A percentile compares a stretch with the other conserved stretches of the same genome.
phyloP scores from a whole-genome alignment of 2,113 vertebrate species.

The Artemisiospiza belli region DNA sequence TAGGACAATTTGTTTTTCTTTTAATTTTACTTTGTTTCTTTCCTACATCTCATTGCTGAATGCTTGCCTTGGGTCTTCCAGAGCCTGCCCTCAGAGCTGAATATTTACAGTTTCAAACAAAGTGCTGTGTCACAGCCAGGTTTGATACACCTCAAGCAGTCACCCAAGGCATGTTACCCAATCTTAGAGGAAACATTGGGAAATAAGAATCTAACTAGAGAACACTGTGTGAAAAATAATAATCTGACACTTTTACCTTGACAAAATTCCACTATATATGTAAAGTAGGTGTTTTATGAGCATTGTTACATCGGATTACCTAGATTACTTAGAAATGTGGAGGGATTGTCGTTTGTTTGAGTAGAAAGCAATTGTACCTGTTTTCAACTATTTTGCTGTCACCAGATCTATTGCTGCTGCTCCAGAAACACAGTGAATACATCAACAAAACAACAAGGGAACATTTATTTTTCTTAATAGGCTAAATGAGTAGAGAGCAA shows the following conservation, averaged over 20 bases:
- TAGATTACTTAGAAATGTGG: not conserved
- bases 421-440: constrained; percentile 21
- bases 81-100: not conserved
- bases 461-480: not conserved
- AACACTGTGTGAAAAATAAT: not conserved
- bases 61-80: not conserved
- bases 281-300: not conserved
- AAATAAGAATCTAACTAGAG: not conserved
- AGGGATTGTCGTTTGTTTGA: not conserved
- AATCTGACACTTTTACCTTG: not conserved
- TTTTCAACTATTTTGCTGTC: not conserved
- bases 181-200: not conserved
- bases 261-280: not conserved
- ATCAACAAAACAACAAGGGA: constrained; percentile 6
- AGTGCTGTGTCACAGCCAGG: not conserved
- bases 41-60: not conserved
- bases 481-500: not conserved
- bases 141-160: not conserved
- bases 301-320: not conserved
- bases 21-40: not conserved
- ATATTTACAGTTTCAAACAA: not conserved
- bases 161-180: not conserved
- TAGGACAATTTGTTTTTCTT: not conserved
- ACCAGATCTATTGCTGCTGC: not conserved
- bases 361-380: not conserved